Evolutionary conservation across 2,888 invertebrate species (phyloP), one percentile per base, ranked within the genome.

Genomic region (Seladonia tumulorum): DNA sequence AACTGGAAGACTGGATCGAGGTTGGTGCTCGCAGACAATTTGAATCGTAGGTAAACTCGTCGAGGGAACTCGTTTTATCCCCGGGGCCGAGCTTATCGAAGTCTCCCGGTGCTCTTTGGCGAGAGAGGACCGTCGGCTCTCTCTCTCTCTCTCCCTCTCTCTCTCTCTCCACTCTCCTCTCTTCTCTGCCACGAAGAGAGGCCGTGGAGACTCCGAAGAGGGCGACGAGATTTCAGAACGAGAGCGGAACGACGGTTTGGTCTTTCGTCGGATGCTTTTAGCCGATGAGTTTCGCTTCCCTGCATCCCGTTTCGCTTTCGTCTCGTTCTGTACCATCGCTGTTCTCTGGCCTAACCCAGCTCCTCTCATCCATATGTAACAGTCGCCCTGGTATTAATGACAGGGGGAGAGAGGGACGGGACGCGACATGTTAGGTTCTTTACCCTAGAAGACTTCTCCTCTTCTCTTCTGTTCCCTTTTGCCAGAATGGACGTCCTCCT

Each of bases 351-450:
- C 93, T 93, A 93, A 89, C 93, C 92, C 91, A 87, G 87, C 90
- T 92, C 53, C 88, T 90, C 94, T 95, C 95, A 95, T 95, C 94
- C 95, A 95, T 95, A 95, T 95, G 95, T 94, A 95, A 94, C 94
- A 95, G 94, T 94, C 94, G 94, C 93, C 66, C 94, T 93, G 94
- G 94, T 95, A 95, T 95, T 95, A 95, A 95, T 95, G 95, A 94
- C 94, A 92, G 90, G 92, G 93, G 92, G 89, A 81, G 81, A 85
- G 81, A 85, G 90, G 85, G 88, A 87, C 83, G 87, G 86, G 88
- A 83, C 90, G 89, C 85, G 89, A 90, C 89, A 87, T 90, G 90
- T 83, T 88, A 88, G 90, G 83, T 94, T 92, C 93, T 93, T 93
- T 91, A 92, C 93, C 85, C 80, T 79, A 72, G 70, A 70, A 68